Base-by-base conservation (phyloP, 2,888 invertebrate species). In the Drosophila merina region DNA sequence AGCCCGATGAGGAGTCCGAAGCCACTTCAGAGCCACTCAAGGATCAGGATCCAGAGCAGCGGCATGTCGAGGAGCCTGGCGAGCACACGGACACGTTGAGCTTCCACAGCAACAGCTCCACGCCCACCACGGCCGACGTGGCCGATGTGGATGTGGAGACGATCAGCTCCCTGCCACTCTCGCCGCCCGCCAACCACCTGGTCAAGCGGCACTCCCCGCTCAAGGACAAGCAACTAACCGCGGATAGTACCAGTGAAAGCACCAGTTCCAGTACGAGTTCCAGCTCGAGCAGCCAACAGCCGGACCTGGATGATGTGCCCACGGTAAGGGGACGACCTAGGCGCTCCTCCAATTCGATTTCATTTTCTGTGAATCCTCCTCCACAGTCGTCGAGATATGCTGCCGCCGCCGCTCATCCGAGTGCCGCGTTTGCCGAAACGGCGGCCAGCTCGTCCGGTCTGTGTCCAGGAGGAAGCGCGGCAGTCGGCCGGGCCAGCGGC, bases 81-180 rank as follows among this genome's bases (percentile, higher is more conserved):
- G 84, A 81, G 2, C 86, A 77, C 8, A 81, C 86, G n/a, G 84
- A 87, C 26, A 78, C 81, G 3, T 76, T 77, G 48, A 85, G 87
- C 67, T 87, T 87, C 26, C 77, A 70, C 63, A 85, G 84, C 67
- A 88, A 80, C 75, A 89, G 89, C 44, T 91, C 90, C 4, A 90
- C 91, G 58, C 89, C 89, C 10, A 90, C 90, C 14, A 90, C 91
- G 8, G 91, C 90, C n/a, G 90, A 89, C 68, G 90, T 90, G 30
- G 89, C 90, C 12, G 90, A 89, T 71, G 82, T 88, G 40, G 90
- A 89, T 71, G 82, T 88, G 40, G 77, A 79, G 25, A 75, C 87
- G 42, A 58, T 78, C 51, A 79, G 68, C 57, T 80, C 85, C n/a
- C 38, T 79, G 55, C 72, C 80, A 3, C 67, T 79, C 2, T 86